phyloP scores from a whole-genome alignment of 2,888 invertebrate species.

The Graphium colonna region DNA sequence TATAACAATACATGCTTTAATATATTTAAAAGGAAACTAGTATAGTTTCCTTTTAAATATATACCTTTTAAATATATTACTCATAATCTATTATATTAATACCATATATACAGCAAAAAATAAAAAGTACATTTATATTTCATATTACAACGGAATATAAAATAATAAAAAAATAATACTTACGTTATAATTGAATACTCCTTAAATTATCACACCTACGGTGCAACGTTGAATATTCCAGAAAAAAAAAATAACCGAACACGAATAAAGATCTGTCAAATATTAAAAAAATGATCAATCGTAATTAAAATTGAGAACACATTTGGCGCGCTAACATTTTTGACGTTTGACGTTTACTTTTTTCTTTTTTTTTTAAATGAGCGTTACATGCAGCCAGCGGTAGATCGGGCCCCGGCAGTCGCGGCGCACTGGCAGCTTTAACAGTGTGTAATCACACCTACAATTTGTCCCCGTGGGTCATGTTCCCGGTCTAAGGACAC shows the following conservation, averaged over 20 bases:
- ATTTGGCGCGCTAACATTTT: not conserved
- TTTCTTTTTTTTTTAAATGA: slow-evolving; percentile 2
- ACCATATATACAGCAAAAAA: too few relatives aligned
- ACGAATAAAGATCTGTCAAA: not conserved
- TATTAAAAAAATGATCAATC: not conserved
- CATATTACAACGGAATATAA: not conserved
- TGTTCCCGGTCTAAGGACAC: slow-evolving; percentile 54
- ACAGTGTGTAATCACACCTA: slow-evolving; percentile 67
- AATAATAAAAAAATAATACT: slow-evolving; percentile 5
- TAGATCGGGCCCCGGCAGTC: slow-evolving; percentile 55
- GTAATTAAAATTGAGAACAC: not conserved
- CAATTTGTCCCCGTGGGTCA: slow-evolving; percentile 71
- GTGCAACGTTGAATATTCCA: not conserved
- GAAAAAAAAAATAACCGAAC: not conserved
- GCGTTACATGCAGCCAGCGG: slow-evolving; percentile 38
- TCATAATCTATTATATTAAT: too few relatives aligned
- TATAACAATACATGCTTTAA: not conserved
- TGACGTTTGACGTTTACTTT: not conserved
- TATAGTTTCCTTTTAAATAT: too few relatives aligned
- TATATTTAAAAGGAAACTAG: too few relatives aligned
- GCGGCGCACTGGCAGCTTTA: slow-evolving; percentile 63
- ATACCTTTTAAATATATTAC: too few relatives aligned
- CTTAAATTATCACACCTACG: not conserved
- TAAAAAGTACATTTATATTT: too few relatives aligned
- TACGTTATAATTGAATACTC: slow-evolving; percentile 12